Conservation (phyloP, 2,113 vertebrate species). For the Struthidea cinerea region DNA sequence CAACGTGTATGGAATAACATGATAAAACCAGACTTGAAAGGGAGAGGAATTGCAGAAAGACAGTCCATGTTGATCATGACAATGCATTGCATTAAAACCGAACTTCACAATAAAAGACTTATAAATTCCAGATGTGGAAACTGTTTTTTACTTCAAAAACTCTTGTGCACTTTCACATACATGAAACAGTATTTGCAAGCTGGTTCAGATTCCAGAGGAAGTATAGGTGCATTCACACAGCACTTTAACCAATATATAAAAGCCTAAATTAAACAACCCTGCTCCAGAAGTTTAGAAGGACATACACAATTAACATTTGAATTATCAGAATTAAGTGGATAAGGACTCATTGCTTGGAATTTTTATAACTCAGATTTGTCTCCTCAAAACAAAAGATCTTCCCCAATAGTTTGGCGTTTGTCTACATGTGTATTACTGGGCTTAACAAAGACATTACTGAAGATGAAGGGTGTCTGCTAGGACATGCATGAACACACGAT, state of each 20-base stretch:
- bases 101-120: background rate
- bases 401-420: background rate
- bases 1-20: background rate
- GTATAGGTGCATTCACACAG: background rate
- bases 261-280: background rate
- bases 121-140: background rate
- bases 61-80: background rate
- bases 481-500: background rate
- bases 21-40: background rate
- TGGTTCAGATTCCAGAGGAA: background rate
- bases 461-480: rapidly evolving
- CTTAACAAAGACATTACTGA: background rate
- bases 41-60: background rate
- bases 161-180: background rate
- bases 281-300: background rate
- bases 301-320: background rate
- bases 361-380: background rate
- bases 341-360: background rate
- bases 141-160: background rate
- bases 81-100: background rate
- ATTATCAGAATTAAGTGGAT: background rate
- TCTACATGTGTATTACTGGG: rapidly evolving
- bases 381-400: background rate
- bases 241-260: background rate
- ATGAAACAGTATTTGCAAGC: background rate